Base-by-base conservation (phyloP, 92 coral and sea anemone species). In the Palythoa heliodiscus region DNA sequence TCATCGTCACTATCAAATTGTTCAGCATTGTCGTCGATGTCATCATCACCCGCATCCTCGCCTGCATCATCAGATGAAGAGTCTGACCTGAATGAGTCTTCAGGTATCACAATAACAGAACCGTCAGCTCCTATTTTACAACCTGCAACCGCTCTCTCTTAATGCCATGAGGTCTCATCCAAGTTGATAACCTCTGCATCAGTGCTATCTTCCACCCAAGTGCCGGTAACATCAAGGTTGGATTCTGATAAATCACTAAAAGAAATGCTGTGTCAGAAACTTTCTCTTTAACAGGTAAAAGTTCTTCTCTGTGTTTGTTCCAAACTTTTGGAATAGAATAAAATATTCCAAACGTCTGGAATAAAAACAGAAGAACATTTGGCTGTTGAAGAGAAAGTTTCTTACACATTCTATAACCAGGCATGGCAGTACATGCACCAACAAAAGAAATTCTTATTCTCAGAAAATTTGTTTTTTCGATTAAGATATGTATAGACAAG, bases 31-130 rank as follows among this genome's bases (percentile, higher is more conserved):
- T 60, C 40, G 0, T 53, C 25, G 11, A 0, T 17, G 16, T 39
- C 80, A 75, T 50, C 29, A 17, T 39, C 61, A 75, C n/a, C 55
- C 12, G 0, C 66, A 43, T 43, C 80, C 39, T 55, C 82, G 35
- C 23, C 82, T 17, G 11, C 53, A 35, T 37, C 54, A 52, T 73
- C 78, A 13, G 63, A 57, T 73, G 82, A 76, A 38, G 70, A 29
- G 68, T 76, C 82, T 48, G 82, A 76, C 37, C 40, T 54, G 68
- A 76, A 76, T 76, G 82, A 53, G 23, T 54, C 43, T 17, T 53
- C 82, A 52, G 66, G 82, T 35, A 25, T 13, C 60, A 76, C 61
- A 76, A 76, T 22, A 60, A 76, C 39, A 14, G 82, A 76, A 19
- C 82, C 82, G 52, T 76, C 66, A 15, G 39, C 39, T 12, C 17